Conservation (phyloP, 2,113 vertebrate genomes). For the Solea solea region DNA sequence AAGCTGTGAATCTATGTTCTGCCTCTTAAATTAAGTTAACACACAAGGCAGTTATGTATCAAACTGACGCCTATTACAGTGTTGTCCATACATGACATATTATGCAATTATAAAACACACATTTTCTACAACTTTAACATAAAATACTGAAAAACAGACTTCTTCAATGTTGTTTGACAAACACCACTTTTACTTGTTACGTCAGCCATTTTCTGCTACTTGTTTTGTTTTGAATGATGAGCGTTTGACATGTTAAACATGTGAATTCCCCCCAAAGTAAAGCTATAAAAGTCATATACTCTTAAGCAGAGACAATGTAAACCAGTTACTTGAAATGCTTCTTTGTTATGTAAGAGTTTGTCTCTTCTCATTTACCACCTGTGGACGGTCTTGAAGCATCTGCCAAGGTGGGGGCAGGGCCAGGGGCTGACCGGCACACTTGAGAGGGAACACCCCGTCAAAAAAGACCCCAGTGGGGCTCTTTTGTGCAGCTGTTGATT, state of each 20-base stretch:
- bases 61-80: no score
- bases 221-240: slow-evolving; percentile 19
- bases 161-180: not conserved
- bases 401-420: slow-evolving; percentile 72
- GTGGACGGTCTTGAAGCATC: slow-evolving; percentile 73
- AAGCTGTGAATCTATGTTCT: no score
- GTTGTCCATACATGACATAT: no score
- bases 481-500: slow-evolving; percentile 84
- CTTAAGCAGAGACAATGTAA: not conserved
- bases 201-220: not conserved
- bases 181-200: not conserved
- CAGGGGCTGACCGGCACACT: slow-evolving; percentile 69
- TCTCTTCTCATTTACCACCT: slow-evolving; percentile 68
- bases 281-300: not conserved
- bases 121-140: no score
- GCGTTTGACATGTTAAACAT: slow-evolving; percentile 19
- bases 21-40: no score
- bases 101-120: no score
- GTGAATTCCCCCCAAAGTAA: slow-evolving; percentile 8
- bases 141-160: not conserved
- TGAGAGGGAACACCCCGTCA: slow-evolving; percentile 70
- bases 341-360: slow-evolving; percentile 36
- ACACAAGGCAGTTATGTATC: no score
- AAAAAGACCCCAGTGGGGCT: slow-evolving; percentile 70
- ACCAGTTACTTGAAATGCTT: not conserved